A percentile compares a stretch with the other conserved stretches of the same genome.
phyloP scores from a whole-genome alignment of 2,888 invertebrate genomes.

The Cistogaster globosa region DNA sequence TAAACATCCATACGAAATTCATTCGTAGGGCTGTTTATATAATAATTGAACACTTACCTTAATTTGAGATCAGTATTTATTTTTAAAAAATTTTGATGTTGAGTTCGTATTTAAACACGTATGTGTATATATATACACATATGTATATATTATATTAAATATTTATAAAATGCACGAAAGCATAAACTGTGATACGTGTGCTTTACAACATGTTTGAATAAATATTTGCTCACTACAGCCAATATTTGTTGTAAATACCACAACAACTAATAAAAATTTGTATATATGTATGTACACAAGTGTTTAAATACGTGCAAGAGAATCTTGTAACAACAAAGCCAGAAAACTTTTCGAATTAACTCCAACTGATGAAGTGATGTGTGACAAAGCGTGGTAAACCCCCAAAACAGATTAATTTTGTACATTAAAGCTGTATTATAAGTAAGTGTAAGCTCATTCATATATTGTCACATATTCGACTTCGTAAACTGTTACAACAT shows the following conservation, averaged over 20 bases:
- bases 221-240: not conserved
- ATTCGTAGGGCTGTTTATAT: too few species aligned
- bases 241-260: conserved; percentile 43
- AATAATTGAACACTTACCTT: too few species aligned
- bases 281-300: not conserved
- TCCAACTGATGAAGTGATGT: conserved; percentile 64
- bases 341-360: conserved; percentile 63
- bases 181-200: too few species aligned
- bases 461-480: too few species aligned
- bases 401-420: conserved; percentile 43
- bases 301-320: not conserved
- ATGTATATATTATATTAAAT: not conserved
- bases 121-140: too few species aligned
- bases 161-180: not conserved
- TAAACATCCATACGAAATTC: too few species aligned
- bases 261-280: conserved; percentile 15
- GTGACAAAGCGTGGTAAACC: conserved; percentile 59
- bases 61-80: too few species aligned
- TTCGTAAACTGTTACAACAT: too few species aligned
- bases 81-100: too few species aligned
- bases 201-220: too few species aligned
- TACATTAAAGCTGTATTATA: not conserved
- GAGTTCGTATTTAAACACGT: too few species aligned
- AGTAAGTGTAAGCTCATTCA: not conserved
- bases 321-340: not conserved